phyloP scores from a whole-genome alignment of 2,797 vertebrate genomes.

The Pyrocephalus nanus region DNA sequence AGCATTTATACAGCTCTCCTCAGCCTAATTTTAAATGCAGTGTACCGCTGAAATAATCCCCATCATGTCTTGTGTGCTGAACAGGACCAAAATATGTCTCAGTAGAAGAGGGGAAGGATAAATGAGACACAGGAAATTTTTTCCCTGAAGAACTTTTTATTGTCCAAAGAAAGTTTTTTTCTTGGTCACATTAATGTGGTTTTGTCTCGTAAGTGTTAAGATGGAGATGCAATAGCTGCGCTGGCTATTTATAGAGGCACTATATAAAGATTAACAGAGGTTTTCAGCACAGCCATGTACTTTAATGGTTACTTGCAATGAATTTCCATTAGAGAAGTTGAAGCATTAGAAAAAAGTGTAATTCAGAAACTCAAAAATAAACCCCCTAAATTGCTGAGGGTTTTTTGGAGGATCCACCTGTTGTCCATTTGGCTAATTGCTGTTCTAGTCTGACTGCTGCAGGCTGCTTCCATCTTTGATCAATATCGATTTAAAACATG shows the following conservation, averaged over 20 bases:
- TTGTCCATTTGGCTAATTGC: neutral
- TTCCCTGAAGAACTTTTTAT: neutral
- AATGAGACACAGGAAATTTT: neutral
- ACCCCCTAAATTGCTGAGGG: neutral
- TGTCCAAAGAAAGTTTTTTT: neutral
- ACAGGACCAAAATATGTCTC: neutral
- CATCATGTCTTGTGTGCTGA: neutral
- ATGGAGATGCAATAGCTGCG: neutral
- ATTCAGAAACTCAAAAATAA: neutral
- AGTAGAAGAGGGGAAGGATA: neutral
- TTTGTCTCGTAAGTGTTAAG: neutral
- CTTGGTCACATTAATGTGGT: neutral
- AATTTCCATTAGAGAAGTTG: neutral
- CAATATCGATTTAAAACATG: neutral
- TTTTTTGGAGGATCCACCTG: neutral
- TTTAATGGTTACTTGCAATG: conserved; percentile 8
- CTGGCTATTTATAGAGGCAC: conserved; percentile 8
- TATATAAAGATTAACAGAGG: conserved; percentile 34
- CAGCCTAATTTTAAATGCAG: neutral
- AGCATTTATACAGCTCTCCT: neutral
- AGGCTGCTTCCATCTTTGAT: neutral
- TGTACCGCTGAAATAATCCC: neutral
- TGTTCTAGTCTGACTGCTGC: neutral
- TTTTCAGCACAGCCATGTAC: conserved; percentile 26
- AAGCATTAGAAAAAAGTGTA: neutral